Evolutionary conservation across 2,888 invertebrate species (phyloP).

Genomic region (Metacarcinus magister): DNA sequence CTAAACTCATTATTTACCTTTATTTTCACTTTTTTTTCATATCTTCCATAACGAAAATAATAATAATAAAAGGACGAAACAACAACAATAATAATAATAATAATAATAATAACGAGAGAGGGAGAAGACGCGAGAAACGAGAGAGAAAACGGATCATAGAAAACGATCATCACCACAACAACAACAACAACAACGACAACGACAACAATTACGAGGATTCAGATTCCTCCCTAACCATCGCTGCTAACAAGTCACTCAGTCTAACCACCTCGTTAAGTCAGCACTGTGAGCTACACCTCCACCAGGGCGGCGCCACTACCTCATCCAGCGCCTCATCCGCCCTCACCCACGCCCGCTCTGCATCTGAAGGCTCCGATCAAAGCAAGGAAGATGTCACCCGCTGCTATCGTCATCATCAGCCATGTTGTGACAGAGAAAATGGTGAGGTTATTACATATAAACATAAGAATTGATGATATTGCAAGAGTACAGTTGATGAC

Average conservation of each 20-base stretch:
- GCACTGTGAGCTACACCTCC: constrained; percentile 84
- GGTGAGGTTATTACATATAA: too few species aligned
- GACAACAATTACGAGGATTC: constrained; percentile 83
- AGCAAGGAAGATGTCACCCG: not conserved
- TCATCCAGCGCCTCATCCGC: constrained; percentile 70
- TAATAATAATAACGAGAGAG: not conserved
- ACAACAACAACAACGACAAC: not conserved
- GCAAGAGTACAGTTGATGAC: too few species aligned
- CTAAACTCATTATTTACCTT: too few species aligned
- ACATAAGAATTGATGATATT: too few species aligned
- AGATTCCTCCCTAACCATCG: constrained; percentile 84
- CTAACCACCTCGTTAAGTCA: constrained; percentile 84
- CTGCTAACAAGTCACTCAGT: constrained; percentile 84
- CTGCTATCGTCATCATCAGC: not conserved
- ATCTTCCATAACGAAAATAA: too few species aligned
- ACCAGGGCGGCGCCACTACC: constrained; percentile 50
- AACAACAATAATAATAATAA: not conserved
- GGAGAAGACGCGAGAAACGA: too few species aligned
- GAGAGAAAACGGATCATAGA: constrained; percentile 73
- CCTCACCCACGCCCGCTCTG: constrained; percentile 54
- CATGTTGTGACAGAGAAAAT: not conserved
- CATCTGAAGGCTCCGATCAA: not conserved
- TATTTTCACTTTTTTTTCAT: too few species aligned
- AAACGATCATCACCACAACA: not conserved
- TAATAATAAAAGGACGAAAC: not conserved